Base-by-base conservation (phyloP, 2,797 vertebrate genomes). In the Falco biarmicus region DNA sequence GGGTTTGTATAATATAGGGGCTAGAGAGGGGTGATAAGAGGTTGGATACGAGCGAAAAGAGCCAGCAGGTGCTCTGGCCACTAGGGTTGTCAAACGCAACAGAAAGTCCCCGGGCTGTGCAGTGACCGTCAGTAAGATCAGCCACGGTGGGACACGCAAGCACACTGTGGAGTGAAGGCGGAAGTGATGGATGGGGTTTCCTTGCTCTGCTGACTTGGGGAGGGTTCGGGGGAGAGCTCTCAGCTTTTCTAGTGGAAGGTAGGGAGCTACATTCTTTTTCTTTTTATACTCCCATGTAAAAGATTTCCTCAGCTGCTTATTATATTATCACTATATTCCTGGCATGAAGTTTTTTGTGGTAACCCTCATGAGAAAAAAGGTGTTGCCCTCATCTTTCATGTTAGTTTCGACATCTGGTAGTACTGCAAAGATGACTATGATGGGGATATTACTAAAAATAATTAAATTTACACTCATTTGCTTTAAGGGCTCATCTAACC, bases 1-100 rank as follows among this genome's bases (percentile, higher is more conserved):
- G 4, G 12, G 64, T 84, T 50, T 59, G 9, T 47, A 29, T 2
- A 15, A 29, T 69, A 17, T 2, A 15, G 20, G 12, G 5, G 20
- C 26, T 41, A 41, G 16, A 68, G 17, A 9, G 7, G 45, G 13
- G 11, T 11, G 17, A 16, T 11, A 18, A 82, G 31, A 66, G 12
- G 15, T 3, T 69, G 14, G 18, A 29, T 47, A n/a, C 0, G 2
- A 61, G 18, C 8, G 10, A 5, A 10, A 37, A 37, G 37, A 37
- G 37, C 37, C 37, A 37, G 37, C 10, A 37, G 37, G 37, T 37
- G 37, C 37, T 37, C 37, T 37, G 10, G 37, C 37, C 37, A 37
- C 37, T 37, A 37, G 15, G 75, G 22, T 9, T 53, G 57, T 37
- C 57, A 87, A 81, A 61, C 12, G 29, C 43, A 64, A 24, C 18